Conservation (phyloP, 2,113 vertebrate genomes). For the Solenodon paradoxus region DNA sequence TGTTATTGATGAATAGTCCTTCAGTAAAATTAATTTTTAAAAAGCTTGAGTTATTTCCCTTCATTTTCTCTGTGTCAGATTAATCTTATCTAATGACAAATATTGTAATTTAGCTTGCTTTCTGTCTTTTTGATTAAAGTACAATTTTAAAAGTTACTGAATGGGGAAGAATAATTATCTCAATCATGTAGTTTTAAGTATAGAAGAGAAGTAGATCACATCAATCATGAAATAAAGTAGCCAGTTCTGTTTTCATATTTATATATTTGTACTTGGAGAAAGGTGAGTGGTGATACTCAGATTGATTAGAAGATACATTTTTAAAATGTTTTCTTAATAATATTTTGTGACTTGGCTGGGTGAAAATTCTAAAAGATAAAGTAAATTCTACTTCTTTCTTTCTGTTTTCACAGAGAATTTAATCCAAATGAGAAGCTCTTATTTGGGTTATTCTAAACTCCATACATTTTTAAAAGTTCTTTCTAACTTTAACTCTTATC, state of each 20-base stretch:
- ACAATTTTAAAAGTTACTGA: neutral
- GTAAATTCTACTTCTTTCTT: neutral
- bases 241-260: neutral
- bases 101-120: neutral
- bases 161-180: neutral
- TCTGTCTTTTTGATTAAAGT: neutral
- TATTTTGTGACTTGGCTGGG: neutral
- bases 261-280: neutral
- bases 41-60: neutral
- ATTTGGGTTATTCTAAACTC: neutral
- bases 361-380: neutral
- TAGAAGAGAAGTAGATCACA: neutral
- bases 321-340: neutral
- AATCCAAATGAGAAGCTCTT: neutral
- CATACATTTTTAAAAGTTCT: neutral
- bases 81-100: neutral
- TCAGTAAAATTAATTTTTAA: no score
- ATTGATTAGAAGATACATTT: neutral
- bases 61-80: neutral
- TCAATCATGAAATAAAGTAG: neutral
- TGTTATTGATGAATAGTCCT: no score
- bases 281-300: rapidly evolving
- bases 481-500: conserved; percentile 12
- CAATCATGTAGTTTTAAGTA: neutral
- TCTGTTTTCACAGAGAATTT: neutral